phyloP scores from a whole-genome alignment of 2,888 invertebrate genomes.

The Leucophenga maculata region DNA sequence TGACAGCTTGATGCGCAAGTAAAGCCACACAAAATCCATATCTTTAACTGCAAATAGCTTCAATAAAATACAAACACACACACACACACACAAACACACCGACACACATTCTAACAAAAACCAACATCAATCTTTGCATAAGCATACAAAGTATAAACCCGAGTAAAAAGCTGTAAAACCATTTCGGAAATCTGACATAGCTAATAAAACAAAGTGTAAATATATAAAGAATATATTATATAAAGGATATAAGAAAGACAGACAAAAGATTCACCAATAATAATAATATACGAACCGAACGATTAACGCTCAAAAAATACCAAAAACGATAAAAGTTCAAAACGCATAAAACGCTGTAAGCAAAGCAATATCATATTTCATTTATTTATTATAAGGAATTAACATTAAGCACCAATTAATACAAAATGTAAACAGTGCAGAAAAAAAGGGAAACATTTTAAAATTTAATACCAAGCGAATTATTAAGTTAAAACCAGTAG shows the following conservation, averaged over 20 bases:
- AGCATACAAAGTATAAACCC: too few relatives aligned
- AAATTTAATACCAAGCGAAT: constrained; percentile 38
- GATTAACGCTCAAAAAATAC: constrained; percentile 52
- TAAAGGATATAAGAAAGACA: too few relatives aligned
- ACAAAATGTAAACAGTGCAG: too few relatives aligned
- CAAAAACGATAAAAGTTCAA: constrained; percentile 32
- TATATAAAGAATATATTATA: too few relatives aligned
- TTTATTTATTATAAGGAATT: constrained; percentile 62
- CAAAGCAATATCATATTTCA: constrained; percentile 52
- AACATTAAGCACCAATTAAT: constrained; percentile 62
- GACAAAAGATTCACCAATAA: too few relatives aligned
- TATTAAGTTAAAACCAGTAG: not conserved
- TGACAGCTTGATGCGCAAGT: too few relatives aligned
- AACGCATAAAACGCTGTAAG: constrained; percentile 23
- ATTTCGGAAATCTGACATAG: constrained; percentile 28
- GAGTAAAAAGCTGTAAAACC: constrained; percentile 22
- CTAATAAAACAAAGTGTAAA: not conserved
- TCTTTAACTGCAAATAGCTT: too few relatives aligned
- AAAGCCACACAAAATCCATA: too few relatives aligned
- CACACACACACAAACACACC: too few relatives aligned
- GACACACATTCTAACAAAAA: too few relatives aligned
- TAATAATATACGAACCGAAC: constrained; percentile 40
- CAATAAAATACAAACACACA: too few relatives aligned
- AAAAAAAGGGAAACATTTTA: constrained; percentile 7
- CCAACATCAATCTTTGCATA: not conserved